phyloP scores from a whole-genome alignment of 1,140 invertebrate species.

The Drosophila equinoxialis region DNA sequence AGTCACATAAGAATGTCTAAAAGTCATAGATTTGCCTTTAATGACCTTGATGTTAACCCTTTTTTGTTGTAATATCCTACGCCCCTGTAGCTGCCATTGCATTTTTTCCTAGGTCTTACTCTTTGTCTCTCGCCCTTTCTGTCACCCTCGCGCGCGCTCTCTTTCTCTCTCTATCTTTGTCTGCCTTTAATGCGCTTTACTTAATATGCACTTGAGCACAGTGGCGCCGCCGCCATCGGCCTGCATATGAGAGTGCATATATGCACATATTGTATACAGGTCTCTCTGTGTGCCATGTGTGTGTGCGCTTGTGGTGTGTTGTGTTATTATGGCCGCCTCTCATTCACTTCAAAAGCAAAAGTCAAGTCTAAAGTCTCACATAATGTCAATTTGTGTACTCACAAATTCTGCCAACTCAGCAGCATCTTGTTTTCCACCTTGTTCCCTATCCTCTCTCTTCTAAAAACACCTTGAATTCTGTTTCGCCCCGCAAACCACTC shows the following conservation, averaged over 20 bases:
- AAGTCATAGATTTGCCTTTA: too few species aligned
- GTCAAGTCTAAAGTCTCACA: slow-evolving; percentile 33
- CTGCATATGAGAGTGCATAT: slow-evolving; percentile 15
- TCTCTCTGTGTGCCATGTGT: slow-evolving; percentile 18
- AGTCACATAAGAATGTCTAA: too few species aligned
- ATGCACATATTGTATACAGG: slow-evolving; percentile 27
- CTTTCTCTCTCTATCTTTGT: background rate
- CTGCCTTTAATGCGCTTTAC: slow-evolving; percentile 33
- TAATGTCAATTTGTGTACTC: slow-evolving; percentile 16
- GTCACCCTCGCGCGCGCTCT: background rate
- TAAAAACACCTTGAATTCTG: background rate
- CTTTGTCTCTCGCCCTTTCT: background rate
- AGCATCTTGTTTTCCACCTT: slow-evolving; percentile 42
- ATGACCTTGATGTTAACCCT: background rate
- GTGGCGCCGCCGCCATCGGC: slow-evolving; percentile 27
- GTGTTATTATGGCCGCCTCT: slow-evolving; percentile 29
- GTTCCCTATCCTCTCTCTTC: background rate
- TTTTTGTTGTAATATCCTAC: slow-evolving; percentile 16
- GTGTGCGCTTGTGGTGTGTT: background rate
- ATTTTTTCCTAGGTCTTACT: slow-evolving; percentile 28
- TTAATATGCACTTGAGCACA: slow-evolving; percentile 18
- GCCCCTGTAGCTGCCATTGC: slow-evolving; percentile 61
- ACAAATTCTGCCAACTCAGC: slow-evolving; percentile 61
- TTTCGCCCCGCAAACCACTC: too few species aligned
- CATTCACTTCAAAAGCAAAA: slow-evolving; percentile 26